Evolutionary conservation across 2,113 vertebrate species (phyloP).

Genomic region (Mesembrinibis cayennensis): DNA sequence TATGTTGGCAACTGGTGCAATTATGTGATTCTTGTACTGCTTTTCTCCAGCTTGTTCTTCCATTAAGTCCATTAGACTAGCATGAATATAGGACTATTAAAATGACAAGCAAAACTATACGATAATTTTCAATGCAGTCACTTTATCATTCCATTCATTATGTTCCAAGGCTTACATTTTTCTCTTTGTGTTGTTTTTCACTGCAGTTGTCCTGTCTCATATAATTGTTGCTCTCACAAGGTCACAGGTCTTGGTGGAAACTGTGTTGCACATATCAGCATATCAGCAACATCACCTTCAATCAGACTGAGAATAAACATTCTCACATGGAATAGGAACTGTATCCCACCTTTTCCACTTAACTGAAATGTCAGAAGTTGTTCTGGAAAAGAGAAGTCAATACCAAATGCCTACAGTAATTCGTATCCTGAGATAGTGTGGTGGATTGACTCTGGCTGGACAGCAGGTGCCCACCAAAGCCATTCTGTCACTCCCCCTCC

Average conservation of each 20-base stretch:
- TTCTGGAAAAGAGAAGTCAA: not conserved
- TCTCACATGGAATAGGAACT: not conserved
- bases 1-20: not conserved
- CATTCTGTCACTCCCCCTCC: not conserved
- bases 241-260: not conserved
- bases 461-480: not conserved
- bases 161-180: not conserved
- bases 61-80: not conserved
- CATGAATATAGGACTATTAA: not conserved
- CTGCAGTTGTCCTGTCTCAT: not conserved
- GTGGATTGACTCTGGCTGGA: not conserved
- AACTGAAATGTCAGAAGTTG: not conserved
- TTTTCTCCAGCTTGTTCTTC: not conserved
- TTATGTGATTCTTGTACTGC: not conserved
- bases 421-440: not conserved
- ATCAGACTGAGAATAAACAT: not conserved
- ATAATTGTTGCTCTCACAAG: not conserved
- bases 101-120: not conserved
- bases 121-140: not conserved
- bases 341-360: not conserved
- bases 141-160: not conserved
- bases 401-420: not conserved
- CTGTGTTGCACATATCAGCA: not conserved
- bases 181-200: not conserved
- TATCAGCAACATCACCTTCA: not conserved